Conservation (phyloP, 2,888 invertebrate genomes). For the Drosophila testacea region DNA sequence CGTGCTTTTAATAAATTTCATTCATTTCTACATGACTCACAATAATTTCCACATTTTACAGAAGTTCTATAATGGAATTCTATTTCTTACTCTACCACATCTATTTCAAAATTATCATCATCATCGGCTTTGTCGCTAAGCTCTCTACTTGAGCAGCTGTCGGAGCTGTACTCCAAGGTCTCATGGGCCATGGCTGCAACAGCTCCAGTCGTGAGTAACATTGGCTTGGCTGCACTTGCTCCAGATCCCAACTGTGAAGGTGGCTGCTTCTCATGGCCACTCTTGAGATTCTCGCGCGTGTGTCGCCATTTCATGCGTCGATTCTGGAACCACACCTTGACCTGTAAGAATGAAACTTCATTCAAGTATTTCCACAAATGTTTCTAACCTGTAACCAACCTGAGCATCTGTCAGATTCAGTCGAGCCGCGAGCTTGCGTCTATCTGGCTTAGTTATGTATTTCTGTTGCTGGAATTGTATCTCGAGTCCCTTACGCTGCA, state of each 20-base stretch:
- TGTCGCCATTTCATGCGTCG: slow-evolving; percentile 96
- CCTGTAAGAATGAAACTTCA: slow-evolving; percentile 85
- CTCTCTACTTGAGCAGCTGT: slow-evolving; percentile 77
- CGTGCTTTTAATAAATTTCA: slow-evolving; percentile 17
- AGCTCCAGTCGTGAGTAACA: slow-evolving; percentile 14
- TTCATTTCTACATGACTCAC: slow-evolving; percentile 21
- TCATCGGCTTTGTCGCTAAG: slow-evolving; percentile 77
- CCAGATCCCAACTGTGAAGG: slow-evolving; percentile 31
- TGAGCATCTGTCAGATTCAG: slow-evolving; percentile 97
- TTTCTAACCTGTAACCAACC: slow-evolving; percentile 85
- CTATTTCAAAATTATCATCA: slow-evolving; percentile 82
- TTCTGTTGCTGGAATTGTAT: slow-evolving; percentile 96
- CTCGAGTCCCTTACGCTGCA: slow-evolving; percentile 97
- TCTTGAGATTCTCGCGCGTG: slow-evolving; percentile 88
- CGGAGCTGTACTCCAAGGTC: slow-evolving; percentile 70
- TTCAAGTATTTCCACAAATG: not conserved
- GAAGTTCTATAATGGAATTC: slow-evolving; percentile 1
- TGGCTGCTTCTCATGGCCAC: slow-evolving; percentile 83
- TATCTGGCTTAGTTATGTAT: slow-evolving; percentile 97
- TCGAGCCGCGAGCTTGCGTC: slow-evolving; percentile 95
- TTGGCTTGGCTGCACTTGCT: slow-evolving; percentile 14
- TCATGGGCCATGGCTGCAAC: slow-evolving; percentile 22
- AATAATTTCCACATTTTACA: not conserved
- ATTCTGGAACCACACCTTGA: slow-evolving; percentile 97
- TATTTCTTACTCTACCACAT: slow-evolving; percentile 79